Evolutionary conservation across 2,797 vertebrate species (phyloP), one percentile per base, ranked within the genome.

Genomic region (Lacerta viridis): DNA sequence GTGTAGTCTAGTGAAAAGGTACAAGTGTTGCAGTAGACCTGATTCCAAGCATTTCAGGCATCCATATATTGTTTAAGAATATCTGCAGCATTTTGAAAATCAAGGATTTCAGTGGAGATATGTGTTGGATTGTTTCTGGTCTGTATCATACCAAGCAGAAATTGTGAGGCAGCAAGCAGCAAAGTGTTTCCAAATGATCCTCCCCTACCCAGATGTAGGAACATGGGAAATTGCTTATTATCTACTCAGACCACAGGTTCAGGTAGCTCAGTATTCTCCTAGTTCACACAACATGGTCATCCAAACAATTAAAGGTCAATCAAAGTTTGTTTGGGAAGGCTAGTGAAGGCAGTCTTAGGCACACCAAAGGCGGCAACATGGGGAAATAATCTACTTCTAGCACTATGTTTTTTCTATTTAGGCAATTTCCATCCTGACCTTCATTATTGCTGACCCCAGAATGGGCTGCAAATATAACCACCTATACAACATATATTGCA

Each of bases 1-100:
- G 10, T 87, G 41, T 18, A 77, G 39, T 83, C 79, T 91, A 81
- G 25, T 88, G 88, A 92, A 93, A 88, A 91, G 50, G 27, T 77
- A 90, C 87, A 90, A 86, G 43, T 13, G 27, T 13, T 41, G 80
- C 83, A 92, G 92, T 92, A 88, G 86, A 33, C 8, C 43, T 89
- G 61, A 91, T 92, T 91, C 89, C 72, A 94, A 94, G 91, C 84
- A 87, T 69, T 92, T 89, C 83, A 88, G 78, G 50, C 88, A 89
- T 90, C 88, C 66, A 75, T 27, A 80, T 72, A 80, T 86, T 90
- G 80, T 18, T 13, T 82, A n/a, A 25, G 5, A 46, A 18, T 50
- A 33, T 83, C n/a, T 71, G 33, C 11, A 64, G 23, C 20, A n/a
- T 27, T 23, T 80, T 66, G 13, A 23, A 66, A 50, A 78, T 50